Percentiles rank a stretch among this genome's conserved stretches.
Evolutionary conservation across 2,888 invertebrate species (phyloP).

Genomic region (Cordilura impudica): DNA sequence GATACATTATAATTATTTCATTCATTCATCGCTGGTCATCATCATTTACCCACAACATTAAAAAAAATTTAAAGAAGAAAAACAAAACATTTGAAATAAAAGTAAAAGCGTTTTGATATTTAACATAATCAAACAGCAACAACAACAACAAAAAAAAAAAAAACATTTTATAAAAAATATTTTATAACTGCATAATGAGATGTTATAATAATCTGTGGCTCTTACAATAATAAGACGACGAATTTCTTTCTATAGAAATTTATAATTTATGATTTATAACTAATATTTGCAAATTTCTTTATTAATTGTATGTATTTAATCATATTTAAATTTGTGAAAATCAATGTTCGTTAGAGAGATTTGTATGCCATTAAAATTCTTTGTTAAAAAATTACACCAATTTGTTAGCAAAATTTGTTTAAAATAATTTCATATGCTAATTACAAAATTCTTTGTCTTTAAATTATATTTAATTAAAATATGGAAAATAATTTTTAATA

Average conservation of each 20-base stretch:
- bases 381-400: too few relatives aligned
- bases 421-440: too few relatives aligned
- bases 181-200: constrained; percentile 10
- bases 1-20: constrained; percentile 24
- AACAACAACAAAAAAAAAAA: background rate
- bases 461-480: too few relatives aligned
- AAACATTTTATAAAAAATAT: background rate
- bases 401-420: too few relatives aligned
- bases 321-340: too few relatives aligned
- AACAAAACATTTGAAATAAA: constrained; percentile 2
- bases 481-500: too few relatives aligned
- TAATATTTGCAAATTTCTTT: background rate
- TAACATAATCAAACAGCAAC: background rate
- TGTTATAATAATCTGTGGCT: constrained; percentile 3
- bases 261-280: background rate
- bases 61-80: too few relatives aligned
- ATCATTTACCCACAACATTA: constrained; percentile 1
- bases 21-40: constrained; percentile 23
- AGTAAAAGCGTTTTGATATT: constrained; percentile 40
- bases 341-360: too few relatives aligned
- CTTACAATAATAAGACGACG: background rate
- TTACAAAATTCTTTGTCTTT: too few relatives aligned
- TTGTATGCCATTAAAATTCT: too few relatives aligned
- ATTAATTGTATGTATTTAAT: too few relatives aligned
- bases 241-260: background rate